phyloP scores from a whole-genome alignment of 2,797 vertebrate genomes.

The Eidolon dupreanum region DNA sequence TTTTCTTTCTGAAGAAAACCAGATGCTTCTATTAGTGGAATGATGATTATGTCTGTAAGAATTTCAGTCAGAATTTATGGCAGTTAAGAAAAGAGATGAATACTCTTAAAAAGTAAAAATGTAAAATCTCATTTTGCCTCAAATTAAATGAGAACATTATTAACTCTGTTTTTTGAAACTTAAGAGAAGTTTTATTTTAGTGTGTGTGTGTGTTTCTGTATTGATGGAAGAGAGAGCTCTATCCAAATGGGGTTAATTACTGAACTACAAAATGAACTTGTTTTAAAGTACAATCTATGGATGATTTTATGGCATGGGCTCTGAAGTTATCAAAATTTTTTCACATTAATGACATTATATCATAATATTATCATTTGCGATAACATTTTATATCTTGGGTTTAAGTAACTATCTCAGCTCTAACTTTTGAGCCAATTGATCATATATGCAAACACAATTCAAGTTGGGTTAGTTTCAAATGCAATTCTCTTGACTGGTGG shows the following conservation, averaged over 20 bases:
- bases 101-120: not conserved
- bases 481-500: conserved; percentile 8
- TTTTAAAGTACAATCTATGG: not conserved
- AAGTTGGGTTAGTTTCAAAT: conserved; percentile 36
- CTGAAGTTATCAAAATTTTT: not conserved
- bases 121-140: not conserved
- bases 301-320: not conserved
- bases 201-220: not conserved
- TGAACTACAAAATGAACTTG: not conserved
- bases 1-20: conserved; percentile 18
- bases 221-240: not conserved
- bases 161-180: not conserved
- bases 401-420: not conserved
- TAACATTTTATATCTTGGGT: not conserved
- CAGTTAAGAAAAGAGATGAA: conserved; percentile 4
- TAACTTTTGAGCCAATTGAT: conserved; percentile 48
- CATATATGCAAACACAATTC: conserved; percentile 15
- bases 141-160: not conserved
- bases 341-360: conserved; percentile 8
- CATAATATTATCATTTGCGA: conserved; percentile 33
- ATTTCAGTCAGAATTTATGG: conserved; percentile 35
- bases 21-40: not conserved
- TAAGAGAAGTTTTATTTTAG: not conserved
- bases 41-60: not conserved
- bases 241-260: not conserved